These are phyloP conservation scores for Nomada goodeniana DNA, from an alignment of 2,888 invertebrate species.

Conservation along the genomic window DNA sequence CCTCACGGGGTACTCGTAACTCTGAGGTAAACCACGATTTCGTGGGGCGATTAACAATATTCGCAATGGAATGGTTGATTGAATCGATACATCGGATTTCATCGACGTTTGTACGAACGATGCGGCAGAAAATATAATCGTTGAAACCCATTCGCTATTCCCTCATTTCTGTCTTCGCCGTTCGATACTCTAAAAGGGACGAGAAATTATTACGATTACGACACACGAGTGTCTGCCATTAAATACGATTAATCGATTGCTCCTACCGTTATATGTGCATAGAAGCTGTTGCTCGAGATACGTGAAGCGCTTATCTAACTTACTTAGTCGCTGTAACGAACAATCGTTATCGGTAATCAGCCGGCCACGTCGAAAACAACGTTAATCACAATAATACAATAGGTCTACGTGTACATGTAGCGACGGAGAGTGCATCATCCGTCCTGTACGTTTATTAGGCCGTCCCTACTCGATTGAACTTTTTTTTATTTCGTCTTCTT, in stretches of 20 bases:
- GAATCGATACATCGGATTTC: slow-evolving; percentile 7
- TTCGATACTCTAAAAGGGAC: not conserved
- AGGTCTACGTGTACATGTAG: slow-evolving; percentile 34
- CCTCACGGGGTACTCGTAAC: slow-evolving; percentile 35
- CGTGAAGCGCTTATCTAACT: slow-evolving; percentile 31
- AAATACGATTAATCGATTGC: slow-evolving; percentile 8
- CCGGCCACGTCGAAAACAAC: slow-evolving; percentile 10
- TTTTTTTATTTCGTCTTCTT: slow-evolving; percentile 33
- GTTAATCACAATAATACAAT: slow-evolving; percentile 16
- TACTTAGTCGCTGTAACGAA: not conserved
- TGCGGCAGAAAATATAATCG: slow-evolving; percentile 6
- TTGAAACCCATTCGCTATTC: not conserved
- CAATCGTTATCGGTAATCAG: slow-evolving; percentile 16
- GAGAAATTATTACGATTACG: not conserved
- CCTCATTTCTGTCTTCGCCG: not conserved
- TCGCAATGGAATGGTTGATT: not conserved
- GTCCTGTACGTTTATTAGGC: slow-evolving; percentile 74
- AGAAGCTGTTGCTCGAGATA: slow-evolving; percentile 48
- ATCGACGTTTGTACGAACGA: slow-evolving; percentile 4
- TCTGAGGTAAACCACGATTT: slow-evolving; percentile 33
- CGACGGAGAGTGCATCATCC: slow-evolving; percentile 35
- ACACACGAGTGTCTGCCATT: not conserved
- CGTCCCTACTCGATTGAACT: slow-evolving; percentile 76
- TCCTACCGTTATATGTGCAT: slow-evolving; percentile 6
- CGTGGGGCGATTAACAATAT: slow-evolving; percentile 9